These are phyloP conservation scores for Numenius phaeopus DNA, from an alignment of 2,797 vertebrate genomes.

Conservation along the genomic window DNA sequence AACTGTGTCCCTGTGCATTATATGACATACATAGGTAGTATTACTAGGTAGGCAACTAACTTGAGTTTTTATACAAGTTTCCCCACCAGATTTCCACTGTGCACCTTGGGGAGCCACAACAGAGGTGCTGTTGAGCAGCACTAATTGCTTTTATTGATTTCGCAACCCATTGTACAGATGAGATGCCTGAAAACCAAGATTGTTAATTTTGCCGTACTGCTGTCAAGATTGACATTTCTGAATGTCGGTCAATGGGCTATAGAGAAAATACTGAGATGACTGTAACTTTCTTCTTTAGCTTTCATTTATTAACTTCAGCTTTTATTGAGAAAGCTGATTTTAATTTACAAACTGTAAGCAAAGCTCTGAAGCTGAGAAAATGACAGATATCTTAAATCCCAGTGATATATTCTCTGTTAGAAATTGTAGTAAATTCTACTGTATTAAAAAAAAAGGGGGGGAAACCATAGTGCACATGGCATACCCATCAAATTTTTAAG, in stretches of 20 bases:
- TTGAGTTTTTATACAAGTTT: not conserved
- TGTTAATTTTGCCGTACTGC: not conserved
- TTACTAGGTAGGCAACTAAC: not conserved
- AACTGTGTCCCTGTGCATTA: not conserved
- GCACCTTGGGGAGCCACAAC: not conserved
- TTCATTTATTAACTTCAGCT: not conserved
- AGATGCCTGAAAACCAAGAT: not conserved
- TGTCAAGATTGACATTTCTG: not conserved
- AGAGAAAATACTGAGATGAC: not conserved
- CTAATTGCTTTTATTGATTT: not conserved
- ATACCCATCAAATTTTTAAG: not conserved
- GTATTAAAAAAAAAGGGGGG: accelerated
- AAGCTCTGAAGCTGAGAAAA: not conserved
- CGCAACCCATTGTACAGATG: not conserved
- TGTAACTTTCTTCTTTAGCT: not conserved
- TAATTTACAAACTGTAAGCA: not conserved
- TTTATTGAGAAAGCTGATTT: not conserved
- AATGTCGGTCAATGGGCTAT: not conserved
- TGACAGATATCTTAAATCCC: not conserved
- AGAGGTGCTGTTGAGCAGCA: not conserved
- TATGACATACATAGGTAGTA: not conserved
- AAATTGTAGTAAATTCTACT: not conserved
- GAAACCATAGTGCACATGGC: no score
- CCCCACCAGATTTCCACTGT: not conserved
- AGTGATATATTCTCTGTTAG: not conserved